These are phyloP conservation scores for Tachyglossus aculeatus DNA, from an alignment of 2,797 vertebrate genomes.

Conservation along the genomic window DNA sequence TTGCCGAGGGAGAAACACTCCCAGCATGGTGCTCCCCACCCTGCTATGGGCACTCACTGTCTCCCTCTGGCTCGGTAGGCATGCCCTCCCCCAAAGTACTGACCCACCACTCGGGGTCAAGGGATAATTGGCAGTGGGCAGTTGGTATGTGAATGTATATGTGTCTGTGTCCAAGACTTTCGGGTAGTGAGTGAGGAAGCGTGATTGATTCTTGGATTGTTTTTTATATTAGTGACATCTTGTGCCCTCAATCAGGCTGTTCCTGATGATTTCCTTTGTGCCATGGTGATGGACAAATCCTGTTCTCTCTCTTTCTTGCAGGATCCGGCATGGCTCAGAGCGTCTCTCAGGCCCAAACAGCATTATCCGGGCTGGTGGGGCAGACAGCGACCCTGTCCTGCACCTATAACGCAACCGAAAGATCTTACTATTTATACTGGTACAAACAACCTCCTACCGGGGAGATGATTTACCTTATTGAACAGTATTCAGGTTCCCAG, in stretches of 20 bases:
- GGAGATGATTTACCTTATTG: not conserved
- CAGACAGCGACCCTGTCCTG: not conserved
- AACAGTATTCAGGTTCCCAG: not conserved
- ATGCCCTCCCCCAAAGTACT: not conserved
- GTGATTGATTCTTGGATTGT: not conserved
- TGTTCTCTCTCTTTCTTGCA: not conserved
- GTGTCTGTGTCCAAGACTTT: not conserved
- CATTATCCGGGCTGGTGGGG: not conserved
- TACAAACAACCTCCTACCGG: not conserved
- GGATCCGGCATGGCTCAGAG: not conserved
- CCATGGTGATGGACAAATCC: not conserved
- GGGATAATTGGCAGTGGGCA: no score
- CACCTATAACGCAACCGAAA: not conserved
- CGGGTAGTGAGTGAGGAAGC: not conserved
- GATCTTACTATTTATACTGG: not conserved
- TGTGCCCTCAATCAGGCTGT: not conserved
- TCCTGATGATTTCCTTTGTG: not conserved
- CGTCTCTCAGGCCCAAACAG: not conserved
- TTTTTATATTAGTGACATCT: not conserved
- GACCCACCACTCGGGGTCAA: not conserved
- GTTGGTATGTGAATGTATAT: not conserved
- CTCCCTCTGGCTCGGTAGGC: conserved; percentile 7
- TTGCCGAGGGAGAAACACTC: not conserved
- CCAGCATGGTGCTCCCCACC: not conserved
- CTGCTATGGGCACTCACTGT: not conserved